Conservation (phyloP, 2,888 invertebrate genomes). For the Arge pagana region DNA sequence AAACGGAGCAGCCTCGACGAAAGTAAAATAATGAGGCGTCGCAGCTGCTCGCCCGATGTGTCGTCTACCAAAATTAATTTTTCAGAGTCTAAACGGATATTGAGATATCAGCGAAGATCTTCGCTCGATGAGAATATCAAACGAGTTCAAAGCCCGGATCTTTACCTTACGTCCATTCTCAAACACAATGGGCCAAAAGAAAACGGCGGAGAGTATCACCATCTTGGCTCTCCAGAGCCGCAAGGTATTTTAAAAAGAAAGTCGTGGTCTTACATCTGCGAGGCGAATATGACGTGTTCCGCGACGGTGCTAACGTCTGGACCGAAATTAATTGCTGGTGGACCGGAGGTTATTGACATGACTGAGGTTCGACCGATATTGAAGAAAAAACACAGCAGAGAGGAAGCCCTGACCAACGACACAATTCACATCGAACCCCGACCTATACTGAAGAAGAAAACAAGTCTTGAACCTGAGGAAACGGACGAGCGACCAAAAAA, state of each 20-base stretch:
- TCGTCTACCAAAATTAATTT: constrained; percentile 65
- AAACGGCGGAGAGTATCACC: constrained; percentile 65
- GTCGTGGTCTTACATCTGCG: constrained; percentile 67
- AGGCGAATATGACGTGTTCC: constrained; percentile 64
- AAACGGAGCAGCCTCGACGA: constrained; percentile 84
- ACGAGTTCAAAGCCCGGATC: constrained; percentile 69
- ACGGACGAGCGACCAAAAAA: constrained; percentile 72
- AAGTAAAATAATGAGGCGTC: constrained; percentile 70
- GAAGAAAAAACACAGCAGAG: constrained; percentile 80
- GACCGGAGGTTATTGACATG: constrained; percentile 63
- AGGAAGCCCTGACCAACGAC: constrained; percentile 60
- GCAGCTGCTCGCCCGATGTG: constrained; percentile 74
- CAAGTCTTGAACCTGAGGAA: constrained; percentile 75
- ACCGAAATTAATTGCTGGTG: constrained; percentile 63
- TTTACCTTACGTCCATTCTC: constrained; percentile 68
- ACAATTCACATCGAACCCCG: constrained; percentile 52
- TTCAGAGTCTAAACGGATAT: constrained; percentile 67
- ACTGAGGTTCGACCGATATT: constrained; percentile 77
- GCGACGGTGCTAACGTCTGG: constrained; percentile 73
- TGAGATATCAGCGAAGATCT: constrained; percentile 71
- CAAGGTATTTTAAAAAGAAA: constrained; percentile 82
- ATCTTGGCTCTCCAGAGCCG: constrained; percentile 69
- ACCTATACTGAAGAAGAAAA: constrained; percentile 88
- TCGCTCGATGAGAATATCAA: constrained; percentile 71
- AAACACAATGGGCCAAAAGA: constrained; percentile 73